Base-by-base conservation (phyloP, 1,140 invertebrate species). In the Drosophila nannoptera region DNA sequence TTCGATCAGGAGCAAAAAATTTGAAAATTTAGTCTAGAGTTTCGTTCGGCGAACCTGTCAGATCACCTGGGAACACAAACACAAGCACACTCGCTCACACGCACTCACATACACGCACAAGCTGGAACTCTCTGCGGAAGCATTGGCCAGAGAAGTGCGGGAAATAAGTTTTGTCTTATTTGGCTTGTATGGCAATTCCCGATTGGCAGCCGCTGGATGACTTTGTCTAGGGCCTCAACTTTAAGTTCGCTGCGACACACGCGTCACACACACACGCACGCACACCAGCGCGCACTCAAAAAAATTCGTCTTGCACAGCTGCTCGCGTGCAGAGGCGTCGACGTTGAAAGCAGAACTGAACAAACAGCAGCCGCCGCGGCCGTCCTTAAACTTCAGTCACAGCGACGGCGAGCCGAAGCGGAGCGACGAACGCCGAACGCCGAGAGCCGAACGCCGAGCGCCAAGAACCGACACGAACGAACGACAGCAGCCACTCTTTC, bases 301-400 rank as follows among this genome's bases (percentile, higher is more conserved):
- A 5, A 31, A 4, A 2, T 12, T 38, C 22, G 38, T 22, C 40
- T 14, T n/a, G 31, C 9, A 29, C 33, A 33, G 6, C 59, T 63
- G 52, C 45, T 72, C 73, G 60, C 80, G 77, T 84, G 80, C 66
- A 70, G 40, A 55, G 64, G 69, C 56, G 38, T 62, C 73, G 62
- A 67, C 76, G 68, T 65, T 66, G 59, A 65, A 72, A 84, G 72
- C 69, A 76, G 58, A 80, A 78, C 75, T 74, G 63, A 75, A 67
- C 46, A 42, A 67, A 16, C 53, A 46, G 60, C 61, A 66, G 58
- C 36, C 52, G 77, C 33, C 43, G 69, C 33, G 56, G 50, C 77
- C 78, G 74, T 82, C 78, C 78, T 82, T 81, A 82, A 75, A 75
- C 77, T 81, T 77, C 69, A 77, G 50, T 22, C 42, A 12, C n/a